A percentile compares a stretch with the other conserved stretches of the same genome.
Conservation (phyloP, 2,888 invertebrate genomes). For the Agrotis exclamationis region DNA sequence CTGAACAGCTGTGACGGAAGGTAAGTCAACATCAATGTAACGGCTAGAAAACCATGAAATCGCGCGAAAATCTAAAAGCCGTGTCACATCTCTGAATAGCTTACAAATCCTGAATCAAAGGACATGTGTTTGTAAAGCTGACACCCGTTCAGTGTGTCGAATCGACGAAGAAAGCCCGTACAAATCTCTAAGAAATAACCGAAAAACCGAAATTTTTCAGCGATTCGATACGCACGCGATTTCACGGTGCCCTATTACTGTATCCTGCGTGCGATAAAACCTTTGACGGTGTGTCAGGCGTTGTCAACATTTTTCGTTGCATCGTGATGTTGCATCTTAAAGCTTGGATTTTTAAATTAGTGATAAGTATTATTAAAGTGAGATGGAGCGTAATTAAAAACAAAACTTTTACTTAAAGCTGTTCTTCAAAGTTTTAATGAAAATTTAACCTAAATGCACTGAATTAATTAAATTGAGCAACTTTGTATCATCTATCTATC, state of each 20-base stretch:
- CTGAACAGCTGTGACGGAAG: slow-evolving; percentile 90
- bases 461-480: no score
- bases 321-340: background rate
- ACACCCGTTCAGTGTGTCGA: slow-evolving; percentile 89
- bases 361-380: background rate
- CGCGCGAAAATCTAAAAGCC: slow-evolving; percentile 89
- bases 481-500: no score
- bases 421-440: no score
- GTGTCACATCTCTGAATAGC: slow-evolving; percentile 82
- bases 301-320: slow-evolving; percentile 49
- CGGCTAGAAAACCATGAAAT: slow-evolving; percentile 87
- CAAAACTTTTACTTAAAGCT: rapidly evolving
- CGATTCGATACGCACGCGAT: slow-evolving; percentile 89
- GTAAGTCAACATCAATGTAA: slow-evolving; percentile 91
- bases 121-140: slow-evolving; percentile 90
- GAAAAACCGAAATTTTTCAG: slow-evolving; percentile 92
- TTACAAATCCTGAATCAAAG: slow-evolving; percentile 84
- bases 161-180: slow-evolving; percentile 91
- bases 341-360: background rate
- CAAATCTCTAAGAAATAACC: slow-evolving; percentile 91
- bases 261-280: slow-evolving; percentile 73
- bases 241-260: slow-evolving; percentile 88
- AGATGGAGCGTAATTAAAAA: background rate
- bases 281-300: slow-evolving; percentile 54
- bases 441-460: background rate